Percentiles rank a stretch among this genome's conserved stretches.
Conservation (phyloP, 2,888 invertebrate genomes). For the Phrixothrix hirtus region DNA sequence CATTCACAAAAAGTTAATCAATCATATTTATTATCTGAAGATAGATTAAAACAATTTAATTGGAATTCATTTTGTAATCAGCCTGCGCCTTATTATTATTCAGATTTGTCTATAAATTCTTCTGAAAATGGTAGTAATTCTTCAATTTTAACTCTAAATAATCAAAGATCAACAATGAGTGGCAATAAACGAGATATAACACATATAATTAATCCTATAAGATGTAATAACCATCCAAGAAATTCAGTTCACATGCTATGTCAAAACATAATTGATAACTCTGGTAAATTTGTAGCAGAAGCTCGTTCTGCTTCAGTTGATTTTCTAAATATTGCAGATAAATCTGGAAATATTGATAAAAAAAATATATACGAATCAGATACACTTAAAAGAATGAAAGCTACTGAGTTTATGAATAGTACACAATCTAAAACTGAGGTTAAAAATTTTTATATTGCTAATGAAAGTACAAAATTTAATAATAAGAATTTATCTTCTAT, state of each 20-base stretch:
- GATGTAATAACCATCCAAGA: constrained; percentile 47
- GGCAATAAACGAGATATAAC: constrained; percentile 70
- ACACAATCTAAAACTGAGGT: constrained; percentile 58
- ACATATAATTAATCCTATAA: constrained; percentile 73
- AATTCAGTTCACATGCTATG: constrained; percentile 32
- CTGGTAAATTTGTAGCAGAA: constrained; percentile 61
- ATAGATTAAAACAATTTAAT: constrained; percentile 9
- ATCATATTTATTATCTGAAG: constrained; percentile 34
- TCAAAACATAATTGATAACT: constrained; percentile 46
- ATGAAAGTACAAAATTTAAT: constrained; percentile 47
- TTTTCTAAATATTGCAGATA: constrained; percentile 68
- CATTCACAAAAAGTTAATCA: constrained; percentile 40
- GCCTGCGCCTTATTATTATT: constrained; percentile 84
- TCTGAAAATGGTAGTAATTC: constrained; percentile 43
- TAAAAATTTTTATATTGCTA: constrained; percentile 54
- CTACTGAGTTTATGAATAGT: constrained; percentile 59
- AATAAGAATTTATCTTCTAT: constrained; percentile 18
- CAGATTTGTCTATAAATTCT: constrained; percentile 65
- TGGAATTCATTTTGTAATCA: constrained; percentile 48
- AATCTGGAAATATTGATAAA: constrained; percentile 67
- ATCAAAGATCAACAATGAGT: constrained; percentile 69
- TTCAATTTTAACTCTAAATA: constrained; percentile 62
- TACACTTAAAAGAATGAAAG: constrained; percentile 63
- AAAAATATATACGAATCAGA: constrained; percentile 75
- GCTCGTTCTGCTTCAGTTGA: constrained; percentile 68